Conservation (phyloP, 2,888 invertebrate species). For the Koerneria pararmatus region DNA sequence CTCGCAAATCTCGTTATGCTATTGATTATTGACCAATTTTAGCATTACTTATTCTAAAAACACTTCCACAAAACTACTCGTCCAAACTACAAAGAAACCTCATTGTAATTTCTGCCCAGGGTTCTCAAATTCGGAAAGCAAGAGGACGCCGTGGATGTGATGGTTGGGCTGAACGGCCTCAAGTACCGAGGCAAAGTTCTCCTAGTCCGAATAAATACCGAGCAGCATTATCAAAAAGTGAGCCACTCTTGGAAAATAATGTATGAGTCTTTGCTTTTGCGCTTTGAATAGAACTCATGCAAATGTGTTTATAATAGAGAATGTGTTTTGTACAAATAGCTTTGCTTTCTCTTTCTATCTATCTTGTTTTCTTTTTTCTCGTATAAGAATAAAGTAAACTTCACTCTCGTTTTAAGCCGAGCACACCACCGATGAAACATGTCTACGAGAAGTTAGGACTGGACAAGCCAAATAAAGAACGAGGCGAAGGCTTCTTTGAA, state of each 20-base stretch:
- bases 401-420: not conserved
- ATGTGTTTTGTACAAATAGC: too few relatives aligned
- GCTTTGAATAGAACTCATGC: too few relatives aligned
- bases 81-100: not conserved
- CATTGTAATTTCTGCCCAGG: not conserved
- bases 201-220: slow-evolving; percentile 19
- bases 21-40: too few relatives aligned
- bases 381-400: not conserved
- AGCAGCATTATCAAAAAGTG: slow-evolving; percentile 17
- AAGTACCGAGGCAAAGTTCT: slow-evolving; percentile 20
- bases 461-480: too few relatives aligned
- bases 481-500: too few relatives aligned
- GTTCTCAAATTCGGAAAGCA: slow-evolving; percentile 15
- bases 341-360: too few relatives aligned
- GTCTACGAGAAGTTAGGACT: too few relatives aligned
- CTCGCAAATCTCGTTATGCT: too few relatives aligned
- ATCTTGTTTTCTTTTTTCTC: not conserved
- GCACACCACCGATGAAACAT: not conserved
- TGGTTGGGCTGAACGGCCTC: slow-evolving; percentile 12
- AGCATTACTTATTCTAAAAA: too few relatives aligned
- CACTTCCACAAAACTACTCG: not conserved
- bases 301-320: too few relatives aligned
- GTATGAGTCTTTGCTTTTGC: too few relatives aligned
- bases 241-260: not conserved
- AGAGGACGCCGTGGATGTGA: slow-evolving; percentile 20